phyloP scores from a whole-genome alignment of 2,113 vertebrate species.

The Hippopotamus amphibius region DNA sequence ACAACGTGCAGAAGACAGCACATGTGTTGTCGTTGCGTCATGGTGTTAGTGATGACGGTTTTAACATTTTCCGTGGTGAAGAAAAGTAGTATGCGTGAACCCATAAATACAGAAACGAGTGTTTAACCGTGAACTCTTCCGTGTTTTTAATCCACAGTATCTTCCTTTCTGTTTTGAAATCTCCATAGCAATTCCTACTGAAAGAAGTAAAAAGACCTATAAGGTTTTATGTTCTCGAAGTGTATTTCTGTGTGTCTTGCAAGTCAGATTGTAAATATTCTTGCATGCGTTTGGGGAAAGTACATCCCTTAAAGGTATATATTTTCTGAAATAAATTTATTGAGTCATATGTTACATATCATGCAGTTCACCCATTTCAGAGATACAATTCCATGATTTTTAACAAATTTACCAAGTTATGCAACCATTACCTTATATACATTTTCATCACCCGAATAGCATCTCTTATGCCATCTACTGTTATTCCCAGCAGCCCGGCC shows the following conservation, averaged over 20 bases:
- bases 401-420: neutral
- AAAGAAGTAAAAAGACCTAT: neutral
- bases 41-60: neutral
- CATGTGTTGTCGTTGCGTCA: neutral
- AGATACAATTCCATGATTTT: neutral
- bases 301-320: neutral
- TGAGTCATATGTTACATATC: neutral
- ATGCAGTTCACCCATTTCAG: neutral
- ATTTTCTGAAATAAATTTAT: constrained; percentile 3
- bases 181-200: neutral
- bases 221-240: neutral
- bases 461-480: neutral
- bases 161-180: constrained; percentile 50
- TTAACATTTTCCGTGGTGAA: neutral
- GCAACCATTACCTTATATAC: neutral
- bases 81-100: neutral
- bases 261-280: neutral
- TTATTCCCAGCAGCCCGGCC: neutral
- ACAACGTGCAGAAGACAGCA: neutral
- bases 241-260: neutral
- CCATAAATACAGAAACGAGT: neutral
- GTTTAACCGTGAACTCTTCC: neutral
- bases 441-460: neutral
- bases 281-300: neutral
- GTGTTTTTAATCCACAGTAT: neutral